phyloP scores from a whole-genome alignment of 1,140 invertebrate genomes.

The Zaprionus ornatus region DNA sequence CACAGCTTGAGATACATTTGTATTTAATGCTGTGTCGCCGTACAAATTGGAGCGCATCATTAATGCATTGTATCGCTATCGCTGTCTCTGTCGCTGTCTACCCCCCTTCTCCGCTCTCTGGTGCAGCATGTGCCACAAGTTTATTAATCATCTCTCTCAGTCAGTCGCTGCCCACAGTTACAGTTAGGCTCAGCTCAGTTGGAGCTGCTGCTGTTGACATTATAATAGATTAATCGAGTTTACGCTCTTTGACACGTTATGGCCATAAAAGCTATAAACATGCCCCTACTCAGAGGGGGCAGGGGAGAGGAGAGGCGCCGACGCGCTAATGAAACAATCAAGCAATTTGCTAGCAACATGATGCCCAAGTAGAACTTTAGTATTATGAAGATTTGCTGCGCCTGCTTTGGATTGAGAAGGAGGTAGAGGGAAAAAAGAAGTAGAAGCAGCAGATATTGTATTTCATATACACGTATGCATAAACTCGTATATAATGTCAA shows the following conservation, averaged over 20 bases:
- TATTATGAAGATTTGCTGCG: neutral
- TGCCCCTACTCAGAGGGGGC: slow-evolving; percentile 41
- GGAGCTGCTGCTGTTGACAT: slow-evolving; percentile 49
- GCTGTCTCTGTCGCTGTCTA: slow-evolving; percentile 15
- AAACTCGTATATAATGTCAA: neutral
- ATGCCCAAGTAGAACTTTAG: neutral
- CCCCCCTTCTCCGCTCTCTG: slow-evolving; percentile 16
- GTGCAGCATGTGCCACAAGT: slow-evolving; percentile 62
- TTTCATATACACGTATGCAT: neutral
- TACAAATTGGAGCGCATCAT: slow-evolving; percentile 71
- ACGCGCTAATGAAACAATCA: slow-evolving; percentile 71
- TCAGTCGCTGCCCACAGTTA: slow-evolving; percentile 21
- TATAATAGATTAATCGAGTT: slow-evolving; percentile 83
- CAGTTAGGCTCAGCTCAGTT: slow-evolving; percentile 2
- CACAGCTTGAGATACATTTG: slow-evolving; percentile 81
- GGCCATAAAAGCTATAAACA: slow-evolving; percentile 69
- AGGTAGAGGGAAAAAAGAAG: neutral
- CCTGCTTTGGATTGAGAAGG: neutral
- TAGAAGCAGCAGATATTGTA: neutral
- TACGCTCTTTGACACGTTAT: slow-evolving; percentile 80
- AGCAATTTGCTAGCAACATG: slow-evolving; percentile 29
- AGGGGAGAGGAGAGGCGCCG: neutral
- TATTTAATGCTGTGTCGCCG: slow-evolving; percentile 67
- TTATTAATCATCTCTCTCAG: slow-evolving; percentile 57
- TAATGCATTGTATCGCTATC: slow-evolving; percentile 45